These are phyloP conservation scores for Choristoneura fumiferana DNA, from an alignment of 1,140 invertebrate genomes.

Conservation along the genomic window DNA sequence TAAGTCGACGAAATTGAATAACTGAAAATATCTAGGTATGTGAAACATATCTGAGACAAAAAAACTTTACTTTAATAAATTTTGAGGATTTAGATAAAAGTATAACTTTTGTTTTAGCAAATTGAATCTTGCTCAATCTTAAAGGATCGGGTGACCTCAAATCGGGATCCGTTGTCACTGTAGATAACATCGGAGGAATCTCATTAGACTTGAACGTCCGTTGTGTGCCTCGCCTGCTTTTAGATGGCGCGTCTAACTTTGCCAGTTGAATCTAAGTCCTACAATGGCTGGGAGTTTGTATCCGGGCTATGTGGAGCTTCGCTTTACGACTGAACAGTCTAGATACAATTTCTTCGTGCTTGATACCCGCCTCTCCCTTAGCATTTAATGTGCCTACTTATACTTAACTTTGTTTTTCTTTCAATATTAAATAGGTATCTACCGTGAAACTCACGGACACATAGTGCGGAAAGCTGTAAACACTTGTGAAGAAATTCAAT, in stretches of 20 bases:
- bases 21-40: too few relatives aligned
- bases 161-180: slow-evolving; percentile 69
- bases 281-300: slow-evolving; percentile 36
- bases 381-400: too few relatives aligned
- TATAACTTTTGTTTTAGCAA: slow-evolving; percentile 68
- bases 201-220: slow-evolving; percentile 64
- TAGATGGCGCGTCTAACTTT: slow-evolving; percentile 46
- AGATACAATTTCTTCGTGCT: background rate
- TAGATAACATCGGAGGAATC: slow-evolving; percentile 70
- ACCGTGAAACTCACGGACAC: too few relatives aligned
- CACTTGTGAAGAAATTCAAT: too few relatives aligned
- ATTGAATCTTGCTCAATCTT: slow-evolving; percentile 64
- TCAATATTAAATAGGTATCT: too few relatives aligned
- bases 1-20: too few relatives aligned
- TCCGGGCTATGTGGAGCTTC: slow-evolving; percentile 1
- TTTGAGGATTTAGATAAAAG: slow-evolving; percentile 23
- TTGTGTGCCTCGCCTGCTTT: slow-evolving; percentile 36
- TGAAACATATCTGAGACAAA: too few relatives aligned
- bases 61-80: slow-evolving; percentile 13
- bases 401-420: too few relatives aligned
- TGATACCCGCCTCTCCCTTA: background rate
- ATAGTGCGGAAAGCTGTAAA: too few relatives aligned
- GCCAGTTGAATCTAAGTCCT: slow-evolving; percentile 39
- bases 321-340: slow-evolving; percentile 12
- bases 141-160: slow-evolving; percentile 70